These are phyloP conservation scores for Drosophila peninsularis DNA, from an alignment of 2,888 invertebrate genomes.

Conservation along the genomic window DNA sequence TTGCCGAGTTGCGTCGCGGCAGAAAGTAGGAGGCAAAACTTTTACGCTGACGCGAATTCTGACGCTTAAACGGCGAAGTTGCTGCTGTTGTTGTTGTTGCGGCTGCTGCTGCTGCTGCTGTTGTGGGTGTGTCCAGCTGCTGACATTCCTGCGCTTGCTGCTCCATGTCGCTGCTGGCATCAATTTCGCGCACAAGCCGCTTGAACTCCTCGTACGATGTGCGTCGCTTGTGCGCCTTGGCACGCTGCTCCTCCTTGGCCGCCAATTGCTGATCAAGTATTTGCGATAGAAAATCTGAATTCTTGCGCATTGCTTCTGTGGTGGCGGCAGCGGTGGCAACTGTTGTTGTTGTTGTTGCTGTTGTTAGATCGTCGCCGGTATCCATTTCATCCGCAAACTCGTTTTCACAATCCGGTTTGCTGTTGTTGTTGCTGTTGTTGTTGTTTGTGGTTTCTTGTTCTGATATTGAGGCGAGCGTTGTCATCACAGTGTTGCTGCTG, in stretches of 20 bases:
- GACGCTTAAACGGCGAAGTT: constrained; percentile 76
- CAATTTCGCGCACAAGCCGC: constrained; percentile 83
- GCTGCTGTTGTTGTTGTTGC: constrained; percentile 22
- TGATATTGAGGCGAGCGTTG: constrained; percentile 80
- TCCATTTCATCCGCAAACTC: constrained; percentile 81
- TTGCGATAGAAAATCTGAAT: constrained; percentile 84
- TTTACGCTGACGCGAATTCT: constrained; percentile 83
- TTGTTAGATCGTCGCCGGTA: constrained; percentile 76
- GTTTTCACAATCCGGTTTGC: constrained; percentile 79
- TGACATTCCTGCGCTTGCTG: constrained; percentile 46
- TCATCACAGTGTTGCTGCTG: constrained; percentile 40
- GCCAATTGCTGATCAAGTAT: constrained; percentile 83
- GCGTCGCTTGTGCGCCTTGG: constrained; percentile 83
- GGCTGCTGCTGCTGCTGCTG: constrained; percentile 16
- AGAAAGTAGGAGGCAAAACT: constrained; percentile 78
- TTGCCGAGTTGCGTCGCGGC: constrained; percentile 50
- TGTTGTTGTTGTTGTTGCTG: constrained; percentile 25
- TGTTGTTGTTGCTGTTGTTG: constrained; percentile 25
- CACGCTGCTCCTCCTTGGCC: constrained; percentile 73
- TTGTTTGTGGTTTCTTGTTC: constrained; percentile 77
- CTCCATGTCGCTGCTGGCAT: constrained; percentile 54
- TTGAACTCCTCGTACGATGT: constrained; percentile 85
- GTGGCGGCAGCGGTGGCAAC: constrained; percentile 52
- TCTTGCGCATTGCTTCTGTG: constrained; percentile 83
- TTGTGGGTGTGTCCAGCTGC: constrained; percentile 38